These are phyloP conservation scores for Patella vulgata DNA, from an alignment of 1,140 invertebrate species.

Conservation along the genomic window DNA sequence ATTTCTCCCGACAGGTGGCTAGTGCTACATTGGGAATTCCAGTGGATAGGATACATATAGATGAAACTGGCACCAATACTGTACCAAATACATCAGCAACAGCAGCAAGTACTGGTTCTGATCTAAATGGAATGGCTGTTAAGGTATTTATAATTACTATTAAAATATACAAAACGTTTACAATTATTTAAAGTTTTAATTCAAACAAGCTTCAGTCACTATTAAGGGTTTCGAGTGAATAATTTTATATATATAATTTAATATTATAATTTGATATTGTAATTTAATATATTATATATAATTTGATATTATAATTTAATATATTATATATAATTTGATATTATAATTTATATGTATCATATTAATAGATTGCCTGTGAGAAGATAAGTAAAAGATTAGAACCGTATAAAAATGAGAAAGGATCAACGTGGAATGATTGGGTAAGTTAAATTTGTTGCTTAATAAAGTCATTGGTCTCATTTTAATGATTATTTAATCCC, in stretches of 20 bases:
- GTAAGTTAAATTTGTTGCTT: constrained; percentile 67
- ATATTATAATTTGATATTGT: too few relatives aligned
- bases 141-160: constrained; percentile 70
- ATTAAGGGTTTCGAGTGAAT: not conserved
- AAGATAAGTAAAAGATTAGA: constrained; percentile 79
- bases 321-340: too few relatives aligned
- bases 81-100: constrained; percentile 94
- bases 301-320: too few relatives aligned
- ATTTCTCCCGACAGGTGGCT: constrained; percentile 66
- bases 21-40: constrained; percentile 77
- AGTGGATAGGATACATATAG: constrained; percentile 82
- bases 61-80: constrained; percentile 91
- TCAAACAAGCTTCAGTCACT: too few relatives aligned
- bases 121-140: too few relatives aligned
- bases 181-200: too few relatives aligned
- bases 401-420: constrained; percentile 78
- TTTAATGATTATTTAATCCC: not conserved
- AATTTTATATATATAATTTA: not conserved
- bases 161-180: too few relatives aligned
- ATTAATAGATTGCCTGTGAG: constrained; percentile 80
- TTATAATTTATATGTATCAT: not conserved
- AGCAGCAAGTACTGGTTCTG: constrained; percentile 95
- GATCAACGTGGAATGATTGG: constrained; percentile 83
- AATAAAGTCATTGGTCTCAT: not conserved
- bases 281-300: too few relatives aligned